Evolutionary conservation across 2,888 invertebrate genomes (phyloP).

Genomic region (Sussaba pulchella): DNA sequence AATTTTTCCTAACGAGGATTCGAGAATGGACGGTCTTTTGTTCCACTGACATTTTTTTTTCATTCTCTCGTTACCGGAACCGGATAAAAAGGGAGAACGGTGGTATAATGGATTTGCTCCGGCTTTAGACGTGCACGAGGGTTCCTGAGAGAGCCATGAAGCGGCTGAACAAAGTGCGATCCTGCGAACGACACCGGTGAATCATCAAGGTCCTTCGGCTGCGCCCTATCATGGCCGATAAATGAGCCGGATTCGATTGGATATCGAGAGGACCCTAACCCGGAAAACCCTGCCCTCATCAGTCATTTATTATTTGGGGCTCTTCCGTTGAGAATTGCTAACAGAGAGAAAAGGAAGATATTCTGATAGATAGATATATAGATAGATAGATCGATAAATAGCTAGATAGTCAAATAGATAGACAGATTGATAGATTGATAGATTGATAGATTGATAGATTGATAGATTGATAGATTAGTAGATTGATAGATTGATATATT

Average conservation of each 20-base stretch:
- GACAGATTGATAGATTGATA: too few species aligned
- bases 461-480: too few species aligned
- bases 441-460: too few species aligned
- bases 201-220: constrained; percentile 21
- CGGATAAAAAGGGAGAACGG: constrained; percentile 29
- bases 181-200: constrained; percentile 23
- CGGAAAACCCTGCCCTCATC: constrained; percentile 59
- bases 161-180: constrained; percentile 34
- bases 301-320: constrained; percentile 58
- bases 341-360: constrained; percentile 1
- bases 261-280: constrained; percentile 63
- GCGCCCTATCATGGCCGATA: constrained; percentile 28
- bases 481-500: too few species aligned
- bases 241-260: constrained; percentile 54
- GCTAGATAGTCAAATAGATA: too few species aligned
- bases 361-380: too few species aligned
- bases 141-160: constrained; percentile 5
- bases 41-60: constrained; percentile 26
- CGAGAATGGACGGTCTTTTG: constrained; percentile 41
- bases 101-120: constrained; percentile 31
- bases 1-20: constrained; percentile 32
- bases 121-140: constrained; percentile 3
- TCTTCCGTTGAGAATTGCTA: constrained; percentile 20
- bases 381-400: too few species aligned
- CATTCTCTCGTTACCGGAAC: constrained; percentile 8